phyloP scores from a whole-genome alignment of 2,113 vertebrate species.

The Fukomys damarensis region DNA sequence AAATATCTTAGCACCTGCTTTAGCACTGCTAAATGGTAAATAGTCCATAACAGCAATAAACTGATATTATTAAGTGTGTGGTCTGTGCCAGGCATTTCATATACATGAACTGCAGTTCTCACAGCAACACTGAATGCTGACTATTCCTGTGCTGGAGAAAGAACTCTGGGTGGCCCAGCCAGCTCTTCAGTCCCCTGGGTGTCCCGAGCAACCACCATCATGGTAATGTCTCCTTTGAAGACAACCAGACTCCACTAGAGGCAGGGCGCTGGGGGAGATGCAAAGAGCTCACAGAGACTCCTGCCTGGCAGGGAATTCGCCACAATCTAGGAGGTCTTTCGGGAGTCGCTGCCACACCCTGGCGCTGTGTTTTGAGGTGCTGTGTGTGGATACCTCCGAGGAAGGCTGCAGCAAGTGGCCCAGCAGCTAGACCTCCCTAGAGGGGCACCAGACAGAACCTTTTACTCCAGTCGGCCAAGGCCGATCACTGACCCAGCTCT shows the following conservation, averaged over 20 bases:
- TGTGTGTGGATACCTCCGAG: not conserved
- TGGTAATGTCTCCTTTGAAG: too few species aligned
- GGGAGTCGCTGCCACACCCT: not conserved
- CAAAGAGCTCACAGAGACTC: not conserved
- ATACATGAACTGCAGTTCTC: not conserved
- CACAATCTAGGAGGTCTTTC: not conserved
- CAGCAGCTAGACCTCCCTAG: not conserved
- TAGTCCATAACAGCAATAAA: not conserved
- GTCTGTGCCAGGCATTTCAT: not conserved
- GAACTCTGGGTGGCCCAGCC: not conserved
- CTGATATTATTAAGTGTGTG: not conserved
- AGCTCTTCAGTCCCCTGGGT: not conserved
- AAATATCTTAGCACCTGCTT: not conserved
- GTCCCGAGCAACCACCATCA: not conserved
- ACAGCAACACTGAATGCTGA: not conserved
- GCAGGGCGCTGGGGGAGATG: accelerated
- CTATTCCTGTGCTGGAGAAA: not conserved
- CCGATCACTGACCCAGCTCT: not conserved
- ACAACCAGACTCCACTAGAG: not conserved
- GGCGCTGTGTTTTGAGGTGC: not conserved
- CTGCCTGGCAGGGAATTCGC: not conserved
- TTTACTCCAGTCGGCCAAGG: not conserved
- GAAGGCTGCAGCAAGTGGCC: not conserved
- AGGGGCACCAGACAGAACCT: not conserved
- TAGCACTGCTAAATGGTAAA: not conserved